Evolutionary conservation across 1,140 invertebrate species (phyloP), one percentile per base, ranked within the genome.

Genomic region (Anoplolepis gracilipes): DNA sequence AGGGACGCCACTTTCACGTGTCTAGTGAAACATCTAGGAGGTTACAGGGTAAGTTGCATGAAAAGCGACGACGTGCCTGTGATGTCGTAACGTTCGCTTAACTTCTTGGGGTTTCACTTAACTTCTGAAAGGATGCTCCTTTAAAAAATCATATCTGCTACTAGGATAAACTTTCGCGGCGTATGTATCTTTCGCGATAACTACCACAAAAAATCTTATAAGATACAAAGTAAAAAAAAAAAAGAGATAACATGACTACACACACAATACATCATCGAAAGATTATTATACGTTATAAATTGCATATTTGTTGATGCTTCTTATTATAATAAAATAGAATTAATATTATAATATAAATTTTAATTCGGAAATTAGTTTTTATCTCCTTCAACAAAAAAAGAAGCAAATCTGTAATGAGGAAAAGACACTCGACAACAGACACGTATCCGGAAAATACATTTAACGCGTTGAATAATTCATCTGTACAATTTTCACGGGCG

Each of bases 1-100:
- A 96, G 98, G 92, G 98, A 98, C 94, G 98, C 98, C 61, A 97
- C 96, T 69, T 98, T 99, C 92, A 97, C 97, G 92, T 99, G 98
- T 95, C 95, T 97, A 90, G 98, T 99, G 49, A 96, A 97, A 90
- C 97, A 98, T 94, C 96, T 98, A 87, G 98, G 98, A 65, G 97
- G 97, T 92, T 98, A 98, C 95, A 97, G 98, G 96, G 98, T 98
- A 96, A 97, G 97, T 96, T 90, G 79, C 70, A 30, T 75, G 82
- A 84, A 84, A 78, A 65, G 81, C 72, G 42, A 59, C 81, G 39
- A 36, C 33, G 57, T 39, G 79, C 62, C 67, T 49, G 82, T 49
- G 42, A 64, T 84, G 73, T 78, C 67, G 78, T 82, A 82, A 82
- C 78, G 78, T 36, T 46, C 67, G 49, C 78, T 82, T 82, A 73